These are phyloP conservation scores for Chrysaora quinquecirrha DNA, from an alignment of 30 jellyfish, hydroid and myxozoan species.

Conservation along the genomic window DNA sequence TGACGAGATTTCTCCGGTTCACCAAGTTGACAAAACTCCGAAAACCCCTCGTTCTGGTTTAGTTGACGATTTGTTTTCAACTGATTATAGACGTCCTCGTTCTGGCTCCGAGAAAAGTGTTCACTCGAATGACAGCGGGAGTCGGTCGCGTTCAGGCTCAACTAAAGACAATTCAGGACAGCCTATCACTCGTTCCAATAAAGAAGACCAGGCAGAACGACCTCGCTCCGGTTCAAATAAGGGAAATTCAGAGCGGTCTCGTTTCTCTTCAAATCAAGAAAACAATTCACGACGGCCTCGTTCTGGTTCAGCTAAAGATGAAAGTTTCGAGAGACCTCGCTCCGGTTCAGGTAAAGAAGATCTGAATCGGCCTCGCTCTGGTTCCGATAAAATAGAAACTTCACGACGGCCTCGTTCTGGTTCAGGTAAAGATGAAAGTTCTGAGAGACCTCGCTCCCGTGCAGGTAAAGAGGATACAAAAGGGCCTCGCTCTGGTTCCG, in stretches of 20 bases:
- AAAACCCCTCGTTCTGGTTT: neutral
- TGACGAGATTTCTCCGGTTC: neutral
- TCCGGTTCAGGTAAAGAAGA: neutral
- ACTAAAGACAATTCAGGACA: neutral
- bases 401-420: neutral
- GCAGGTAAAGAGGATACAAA: neutral
- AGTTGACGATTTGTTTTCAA: constrained; percentile 6
- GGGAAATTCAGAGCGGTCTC: neutral
- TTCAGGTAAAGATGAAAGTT: neutral
- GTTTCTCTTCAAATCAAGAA: neutral
- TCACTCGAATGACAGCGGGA: neutral
- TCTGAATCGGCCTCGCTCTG: neutral
- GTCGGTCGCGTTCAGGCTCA: neutral
- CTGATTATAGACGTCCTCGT: constrained; percentile 24
- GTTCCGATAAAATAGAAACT: neutral
- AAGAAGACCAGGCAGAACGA: neutral
- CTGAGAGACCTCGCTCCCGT: neutral
- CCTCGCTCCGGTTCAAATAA: neutral
- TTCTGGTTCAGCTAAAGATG: constrained; percentile 1
- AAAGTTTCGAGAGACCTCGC: neutral
- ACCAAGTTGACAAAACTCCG: neutral
- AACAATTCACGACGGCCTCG: neutral
- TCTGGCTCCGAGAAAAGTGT: constrained; percentile 35
- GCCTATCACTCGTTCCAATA: neutral
- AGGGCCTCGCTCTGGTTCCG: neutral